Base-by-base conservation (phyloP, 2,888 invertebrate genomes). In the Synergus laeviventris region DNA sequence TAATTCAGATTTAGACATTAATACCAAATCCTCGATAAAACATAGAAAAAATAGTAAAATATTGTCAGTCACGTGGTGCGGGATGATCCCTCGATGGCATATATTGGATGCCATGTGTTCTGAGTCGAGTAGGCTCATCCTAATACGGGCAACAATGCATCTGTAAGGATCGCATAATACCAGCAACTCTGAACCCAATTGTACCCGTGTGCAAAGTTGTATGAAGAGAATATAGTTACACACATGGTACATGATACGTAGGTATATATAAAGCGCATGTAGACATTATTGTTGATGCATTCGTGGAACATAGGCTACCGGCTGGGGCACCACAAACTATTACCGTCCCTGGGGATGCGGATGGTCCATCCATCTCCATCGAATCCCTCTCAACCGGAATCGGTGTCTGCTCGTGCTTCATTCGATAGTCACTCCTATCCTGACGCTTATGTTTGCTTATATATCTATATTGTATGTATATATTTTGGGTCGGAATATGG, bases 291-390 rank as follows among this genome's bases (percentile, higher is more conserved):
- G 66, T 75, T 61, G 75, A 39, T 78, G 76, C 66, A 39, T 75
- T 38, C 59, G 21, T 38, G 49, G 59, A 59, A 64, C 74, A 76
- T 64, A 75, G 70, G 76, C 79, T 24, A 66, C 24, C 45, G 74
- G 38, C 18, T 60, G 62, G 78, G 76, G 79, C 74, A 78, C 78
- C 76, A 45, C 76, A 77, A 86, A 86, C 89, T 87, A 89, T 88
- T 88, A 86, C 84, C 81, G 80, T 89, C 88, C 89, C 90, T 79
- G 74, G 89, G 89, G 90, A 86, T 79, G 74, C 89, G 89, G 90
- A 86, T 78, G 84, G 84, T 81, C 87, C 85, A 90, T 91, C 88
- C 87, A 90, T 91, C 90, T 90, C 89, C 90, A 91, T 90, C 87
- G 89, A 84, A 91, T 90, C 87, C 87, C 89, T 89, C 87, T 90